Percentiles rank a stretch among this genome's conserved stretches.
phyloP scores from a whole-genome alignment of 2,888 invertebrate species.

The Lasius fuliginosus region DNA sequence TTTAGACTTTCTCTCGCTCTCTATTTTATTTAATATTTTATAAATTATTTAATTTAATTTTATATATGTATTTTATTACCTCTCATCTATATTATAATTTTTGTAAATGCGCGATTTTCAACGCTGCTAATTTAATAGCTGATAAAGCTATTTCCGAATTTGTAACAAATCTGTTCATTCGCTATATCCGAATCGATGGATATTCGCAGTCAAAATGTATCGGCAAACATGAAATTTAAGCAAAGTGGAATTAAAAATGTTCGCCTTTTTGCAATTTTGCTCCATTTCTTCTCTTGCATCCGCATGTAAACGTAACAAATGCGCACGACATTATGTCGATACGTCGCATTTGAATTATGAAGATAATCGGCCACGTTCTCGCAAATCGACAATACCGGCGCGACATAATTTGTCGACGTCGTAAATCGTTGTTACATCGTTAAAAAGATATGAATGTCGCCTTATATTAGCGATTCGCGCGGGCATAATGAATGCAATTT shows the following conservation, averaged over 20 bases:
- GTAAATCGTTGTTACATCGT: slow-evolving; percentile 56
- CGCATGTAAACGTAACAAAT: slow-evolving; percentile 25
- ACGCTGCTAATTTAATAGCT: not conserved
- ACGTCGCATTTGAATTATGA: slow-evolving; percentile 41
- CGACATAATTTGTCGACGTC: slow-evolving; percentile 40
- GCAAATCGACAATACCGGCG: slow-evolving; percentile 27
- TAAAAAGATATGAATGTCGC: slow-evolving; percentile 21
- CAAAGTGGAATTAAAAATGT: not conserved
- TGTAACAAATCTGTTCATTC: not conserved
- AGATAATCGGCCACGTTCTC: slow-evolving; percentile 42
- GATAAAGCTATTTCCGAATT: not conserved
- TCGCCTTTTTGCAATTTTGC: not conserved
- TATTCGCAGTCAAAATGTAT: not conserved
- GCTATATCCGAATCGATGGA: not conserved
- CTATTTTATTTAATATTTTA: not conserved
- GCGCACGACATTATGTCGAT: slow-evolving; percentile 42
- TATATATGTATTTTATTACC: not conserved
- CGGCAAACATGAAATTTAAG: not conserved
- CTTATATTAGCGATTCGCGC: slow-evolving; percentile 12
- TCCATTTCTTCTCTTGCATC: not conserved
- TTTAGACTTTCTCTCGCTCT: not conserved
- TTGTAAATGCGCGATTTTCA: not conserved
- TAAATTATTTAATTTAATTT: not conserved
- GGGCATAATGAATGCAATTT: slow-evolving; percentile 47
- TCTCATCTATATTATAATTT: not conserved